A percentile compares a stretch with the other conserved stretches of the same genome.
Conservation (phyloP, 1,140 invertebrate species). For the Lysiphlebus fabarum region DNA sequence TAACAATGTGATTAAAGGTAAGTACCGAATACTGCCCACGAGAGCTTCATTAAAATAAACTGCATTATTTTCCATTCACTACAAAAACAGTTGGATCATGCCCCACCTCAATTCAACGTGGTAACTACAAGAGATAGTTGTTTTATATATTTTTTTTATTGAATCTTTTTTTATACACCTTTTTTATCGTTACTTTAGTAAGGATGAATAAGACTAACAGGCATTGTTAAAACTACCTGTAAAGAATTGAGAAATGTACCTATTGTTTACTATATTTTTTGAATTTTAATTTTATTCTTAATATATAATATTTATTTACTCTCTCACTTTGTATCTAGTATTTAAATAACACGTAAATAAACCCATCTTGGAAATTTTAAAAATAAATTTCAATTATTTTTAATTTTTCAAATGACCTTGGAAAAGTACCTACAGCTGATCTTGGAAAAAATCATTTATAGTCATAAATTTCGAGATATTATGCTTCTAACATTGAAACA, state of each 20-base stretch:
- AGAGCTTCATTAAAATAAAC: slow-evolving; percentile 32
- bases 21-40: neutral
- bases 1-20: neutral
- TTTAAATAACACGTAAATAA: too few species aligned
- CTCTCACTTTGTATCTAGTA: too few species aligned
- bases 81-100: slow-evolving; percentile 9
- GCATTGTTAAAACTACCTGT: slow-evolving; percentile 31
- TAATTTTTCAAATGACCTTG: too few species aligned
- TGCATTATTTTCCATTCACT: slow-evolving; percentile 35
- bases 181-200: slow-evolving; percentile 17
- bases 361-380: too few species aligned
- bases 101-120: slow-evolving; percentile 2
- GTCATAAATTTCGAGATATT: too few species aligned
- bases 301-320: too few species aligned
- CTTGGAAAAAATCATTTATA: too few species aligned
- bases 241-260: slow-evolving; percentile 11
- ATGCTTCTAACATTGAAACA: too few species aligned
- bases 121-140: neutral
- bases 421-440: too few species aligned
- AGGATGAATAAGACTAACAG: slow-evolving; percentile 28
- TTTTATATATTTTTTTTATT: too few species aligned
- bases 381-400: too few species aligned
- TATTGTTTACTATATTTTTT: slow-evolving; percentile 21
- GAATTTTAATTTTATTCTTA: too few species aligned
- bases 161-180: slow-evolving; percentile 6